phyloP scores from a whole-genome alignment of 2,888 invertebrate species.

The Erebia palarica region DNA sequence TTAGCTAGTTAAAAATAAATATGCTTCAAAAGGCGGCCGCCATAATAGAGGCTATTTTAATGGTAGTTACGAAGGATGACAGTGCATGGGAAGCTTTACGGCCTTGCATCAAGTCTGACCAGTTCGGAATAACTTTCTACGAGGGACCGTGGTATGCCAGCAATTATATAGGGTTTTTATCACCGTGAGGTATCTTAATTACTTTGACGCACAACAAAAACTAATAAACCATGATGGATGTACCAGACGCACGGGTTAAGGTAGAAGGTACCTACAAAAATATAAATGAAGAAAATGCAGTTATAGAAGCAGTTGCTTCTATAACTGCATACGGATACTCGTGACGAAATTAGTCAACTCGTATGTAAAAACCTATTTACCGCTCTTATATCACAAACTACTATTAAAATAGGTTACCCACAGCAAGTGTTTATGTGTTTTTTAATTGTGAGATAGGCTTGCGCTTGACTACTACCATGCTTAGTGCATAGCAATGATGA shows the following conservation, averaged over 20 bases:
- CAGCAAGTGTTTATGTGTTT: too few relatives aligned
- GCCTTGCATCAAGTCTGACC: conserved; percentile 26
- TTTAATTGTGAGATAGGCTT: too few relatives aligned
- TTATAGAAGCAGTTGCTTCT: not conserved
- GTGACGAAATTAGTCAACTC: too few relatives aligned
- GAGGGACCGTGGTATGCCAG: conserved; percentile 27
- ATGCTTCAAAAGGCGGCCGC: conserved; percentile 1
- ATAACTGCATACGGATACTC: too few relatives aligned
- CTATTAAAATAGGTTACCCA: too few relatives aligned
- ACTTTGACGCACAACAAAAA: conserved; percentile 26
- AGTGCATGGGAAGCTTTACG: conserved; percentile 22
- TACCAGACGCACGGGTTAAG: conserved; percentile 1
- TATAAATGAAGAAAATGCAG: not conserved
- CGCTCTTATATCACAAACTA: too few relatives aligned
- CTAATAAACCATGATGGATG: conserved; percentile 17
- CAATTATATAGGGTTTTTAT: conserved; percentile 33
- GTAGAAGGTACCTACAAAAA: not conserved
- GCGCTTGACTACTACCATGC: too few relatives aligned
- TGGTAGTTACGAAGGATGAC: conserved; percentile 19
- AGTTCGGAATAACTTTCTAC: conserved; percentile 35
- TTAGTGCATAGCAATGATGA: too few relatives aligned
- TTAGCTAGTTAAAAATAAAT: conserved; percentile 3
- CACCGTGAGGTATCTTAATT: conserved; percentile 36
- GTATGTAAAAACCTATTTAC: too few relatives aligned
- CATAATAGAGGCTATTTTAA: conserved; percentile 19